Base-by-base conservation (phyloP, 2,797 vertebrate genomes). In the Amblyraja radiata region DNA sequence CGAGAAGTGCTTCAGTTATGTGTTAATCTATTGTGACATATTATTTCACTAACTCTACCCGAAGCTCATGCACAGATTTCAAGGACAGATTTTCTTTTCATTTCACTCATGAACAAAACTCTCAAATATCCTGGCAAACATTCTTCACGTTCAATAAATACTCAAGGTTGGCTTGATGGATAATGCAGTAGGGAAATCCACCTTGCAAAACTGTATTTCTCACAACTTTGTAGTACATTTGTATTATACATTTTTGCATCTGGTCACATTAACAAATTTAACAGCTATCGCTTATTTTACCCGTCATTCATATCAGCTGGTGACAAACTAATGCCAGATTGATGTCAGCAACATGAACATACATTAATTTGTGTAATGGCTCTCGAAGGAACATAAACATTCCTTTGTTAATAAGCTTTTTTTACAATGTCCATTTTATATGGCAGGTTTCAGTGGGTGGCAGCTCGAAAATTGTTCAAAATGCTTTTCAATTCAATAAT, bases 51-150 rank as follows among this genome's bases (percentile, higher is more conserved):
- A 63, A 61, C n/a, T 28, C 46, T 16, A 86, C 58, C 83, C 0
- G 25, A 6, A 63, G 25, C 54, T 25, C 16, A 63, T 18, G 25
- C 28, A n/a, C 58, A 6, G n/a, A 18, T 86, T 65, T 86, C 46
- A 86, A 63, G 58, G 83, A 65, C 46, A 63, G 83, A 28, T 86
- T 86, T 86, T 86, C 83, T n/a, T n/a, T n/a, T 1, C 58, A 86
- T 63, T 86, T 86, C 58, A 63, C 11, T 18, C 54, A 61, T 25
- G 25, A 61, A 21, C 81, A 54, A 28, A 2, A 36, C 28, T n/a
- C 25, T 86, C 58, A 10, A n/a, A 11, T 21, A 23, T 84, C 79
- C 10, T 9, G 8, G 11, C 25, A 63, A 32, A 63, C 54, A 86
- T n/a, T 23, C 54, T 13, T 63, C 83, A 63, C 10, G 58, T 23